Percentiles rank a stretch among this genome's conserved stretches.
phyloP scores from a whole-genome alignment of 2,113 vertebrate genomes.

The Pollimyrus isidori region DNA sequence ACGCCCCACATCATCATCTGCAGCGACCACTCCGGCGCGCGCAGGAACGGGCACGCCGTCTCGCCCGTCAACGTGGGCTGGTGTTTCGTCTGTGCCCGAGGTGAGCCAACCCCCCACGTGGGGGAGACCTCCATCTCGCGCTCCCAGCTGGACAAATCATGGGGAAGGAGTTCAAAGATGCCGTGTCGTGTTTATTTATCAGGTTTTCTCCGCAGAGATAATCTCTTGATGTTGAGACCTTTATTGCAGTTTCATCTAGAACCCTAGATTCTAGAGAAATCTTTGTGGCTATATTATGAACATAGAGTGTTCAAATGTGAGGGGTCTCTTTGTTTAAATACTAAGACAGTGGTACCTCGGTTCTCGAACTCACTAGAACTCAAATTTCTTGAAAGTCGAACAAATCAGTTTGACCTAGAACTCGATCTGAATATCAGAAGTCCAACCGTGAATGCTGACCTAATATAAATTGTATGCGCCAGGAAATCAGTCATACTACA shows the following conservation, averaged over 20 bases:
- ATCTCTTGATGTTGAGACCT: not conserved
- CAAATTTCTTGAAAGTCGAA: too few relatives aligned
- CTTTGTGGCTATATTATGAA: not conserved
- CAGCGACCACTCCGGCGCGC: conserved; percentile 80
- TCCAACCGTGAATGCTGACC: too few relatives aligned
- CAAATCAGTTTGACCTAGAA: too few relatives aligned
- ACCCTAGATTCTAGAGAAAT: not conserved
- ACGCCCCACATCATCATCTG: conserved; percentile 90
- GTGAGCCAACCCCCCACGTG: conserved; percentile 55
- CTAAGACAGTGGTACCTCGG: not conserved
- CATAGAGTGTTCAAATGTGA: not conserved
- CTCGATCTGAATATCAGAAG: too few relatives aligned
- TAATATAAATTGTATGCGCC: too few relatives aligned
- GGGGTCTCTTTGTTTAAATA: not conserved
- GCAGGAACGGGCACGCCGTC: conserved; percentile 74
- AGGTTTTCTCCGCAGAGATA: not conserved
- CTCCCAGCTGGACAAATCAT: not conserved
- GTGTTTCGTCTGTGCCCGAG: conserved; percentile 98
- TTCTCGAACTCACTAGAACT: too few relatives aligned
- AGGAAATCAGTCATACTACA: too few relatives aligned
- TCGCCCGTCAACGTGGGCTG: conserved; percentile 94
- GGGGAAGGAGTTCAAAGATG: not conserved
- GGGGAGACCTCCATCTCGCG: too few relatives aligned
- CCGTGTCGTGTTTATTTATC: not conserved
- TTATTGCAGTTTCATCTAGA: not conserved